Percentiles rank a stretch among this genome's conserved stretches.
These are phyloP conservation scores for Rattus norvegicus DNA, from an alignment of 2,113 vertebrate genomes.

Conservation along the genomic window GRCr8 NC_086033.1:38008501-38009000, in stretches of 20 bases:
- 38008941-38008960: neutral
- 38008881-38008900: neutral
- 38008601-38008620: neutral
- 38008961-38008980: neutral
- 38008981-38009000: neutral
- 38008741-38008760: neutral
- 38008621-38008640: neutral
- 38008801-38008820: neutral
- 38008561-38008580: neutral
- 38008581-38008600: neutral
- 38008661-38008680: neutral
- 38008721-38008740: neutral
- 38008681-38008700: neutral
- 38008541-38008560: neutral
- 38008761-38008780: neutral
- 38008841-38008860: neutral
- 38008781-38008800: neutral
- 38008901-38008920: neutral
- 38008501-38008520: neutral
- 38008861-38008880: neutral
- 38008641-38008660: neutral
- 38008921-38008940: neutral
- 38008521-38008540: neutral
- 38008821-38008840: neutral
- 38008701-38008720: neutral